Evolutionary conservation across 2,113 vertebrate species (phyloP).

Genomic region (Cairina moschata): DNA sequence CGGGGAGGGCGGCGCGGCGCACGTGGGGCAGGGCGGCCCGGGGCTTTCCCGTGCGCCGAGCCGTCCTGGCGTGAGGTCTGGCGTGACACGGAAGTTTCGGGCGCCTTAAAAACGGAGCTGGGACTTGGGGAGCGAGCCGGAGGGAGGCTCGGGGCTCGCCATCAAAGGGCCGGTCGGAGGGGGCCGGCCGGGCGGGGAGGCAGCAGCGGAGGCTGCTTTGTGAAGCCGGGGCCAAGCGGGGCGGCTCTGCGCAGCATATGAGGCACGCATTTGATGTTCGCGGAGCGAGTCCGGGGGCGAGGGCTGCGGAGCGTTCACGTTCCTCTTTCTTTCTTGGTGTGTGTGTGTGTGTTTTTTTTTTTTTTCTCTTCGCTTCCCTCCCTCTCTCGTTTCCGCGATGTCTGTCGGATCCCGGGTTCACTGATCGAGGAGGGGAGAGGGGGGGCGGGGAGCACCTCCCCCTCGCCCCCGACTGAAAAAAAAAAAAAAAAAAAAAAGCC

Average conservation of each 20-base stretch:
- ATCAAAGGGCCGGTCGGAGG: background rate
- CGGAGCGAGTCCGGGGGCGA: constrained; percentile 64
- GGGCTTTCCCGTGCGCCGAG: constrained; percentile 31
- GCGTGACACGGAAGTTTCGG: constrained; percentile 40
- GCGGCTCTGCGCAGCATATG: constrained; percentile 64
- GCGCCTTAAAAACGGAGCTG: background rate
- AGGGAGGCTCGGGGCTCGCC: background rate
- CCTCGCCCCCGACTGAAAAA: background rate
- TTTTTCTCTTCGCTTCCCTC: no score
- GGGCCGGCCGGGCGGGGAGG: background rate
- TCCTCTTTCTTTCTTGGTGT: constrained; percentile 25
- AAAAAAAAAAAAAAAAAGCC: background rate
- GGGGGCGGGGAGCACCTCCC: background rate
- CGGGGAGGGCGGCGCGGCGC: background rate
- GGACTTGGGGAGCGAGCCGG: background rate
- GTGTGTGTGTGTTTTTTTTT: background rate
- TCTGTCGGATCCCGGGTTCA: background rate
- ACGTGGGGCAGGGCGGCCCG: background rate
- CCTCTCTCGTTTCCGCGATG: constrained; percentile 15
- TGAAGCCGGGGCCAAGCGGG: constrained; percentile 56
- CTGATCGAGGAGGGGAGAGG: background rate
- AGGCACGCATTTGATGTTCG: constrained; percentile 68
- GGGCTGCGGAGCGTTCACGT: constrained; percentile 44
- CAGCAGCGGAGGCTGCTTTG: constrained; percentile 34
- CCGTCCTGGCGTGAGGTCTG: constrained; percentile 20